Base-by-base conservation (phyloP, 23 tunicate genomes). In the Oikopleura dioica region DNA sequence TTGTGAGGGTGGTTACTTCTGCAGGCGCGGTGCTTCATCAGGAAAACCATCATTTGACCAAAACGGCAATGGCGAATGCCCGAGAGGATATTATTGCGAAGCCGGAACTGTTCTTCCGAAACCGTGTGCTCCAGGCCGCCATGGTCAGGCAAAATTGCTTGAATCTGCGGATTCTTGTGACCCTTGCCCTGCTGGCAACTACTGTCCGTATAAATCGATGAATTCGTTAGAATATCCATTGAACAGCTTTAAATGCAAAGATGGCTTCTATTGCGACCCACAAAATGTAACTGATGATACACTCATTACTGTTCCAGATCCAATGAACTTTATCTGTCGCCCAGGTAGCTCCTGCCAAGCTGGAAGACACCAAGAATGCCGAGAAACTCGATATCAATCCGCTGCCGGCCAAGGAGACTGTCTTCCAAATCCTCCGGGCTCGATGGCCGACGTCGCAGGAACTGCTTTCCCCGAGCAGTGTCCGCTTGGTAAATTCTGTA, bases 111-210 rank as follows among this genome's bases (percentile, higher is more conserved):
- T 44, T 44, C 16, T 44, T 9, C 55, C 55, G 16, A 16, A 5
- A 9, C 55, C 55, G 0, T 91, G 97, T 63, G 87, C 87, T 38
- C n/a, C 35, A 23, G 97, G 97, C 4, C 82, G 80, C 21, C 85
- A 82, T 58, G 83, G 83, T 44, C 16, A 44, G 16, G 55, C 16
- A 44, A 44, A 59, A 35, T 50, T 59, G 31, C 36, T 79, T 9
- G 72, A 79, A 26, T 59, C 51, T 44, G 77, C 83, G 0, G 83
- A 77, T 0, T 75, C 79, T 1, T 89, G 96, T 63, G 78, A 69
- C 35, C 35, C 9, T 0, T 89, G 96, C 36, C 81, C 79, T 21
- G 72, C 69, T 32, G 96, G 96, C 36, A 78, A 79, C 35, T 84
- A 59, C 79, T 89, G 96, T 38, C 81, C 82, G 2, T 36, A 59